Conservation (phyloP, 2,113 vertebrate genomes). For the Oreocharis arfaki region DNA sequence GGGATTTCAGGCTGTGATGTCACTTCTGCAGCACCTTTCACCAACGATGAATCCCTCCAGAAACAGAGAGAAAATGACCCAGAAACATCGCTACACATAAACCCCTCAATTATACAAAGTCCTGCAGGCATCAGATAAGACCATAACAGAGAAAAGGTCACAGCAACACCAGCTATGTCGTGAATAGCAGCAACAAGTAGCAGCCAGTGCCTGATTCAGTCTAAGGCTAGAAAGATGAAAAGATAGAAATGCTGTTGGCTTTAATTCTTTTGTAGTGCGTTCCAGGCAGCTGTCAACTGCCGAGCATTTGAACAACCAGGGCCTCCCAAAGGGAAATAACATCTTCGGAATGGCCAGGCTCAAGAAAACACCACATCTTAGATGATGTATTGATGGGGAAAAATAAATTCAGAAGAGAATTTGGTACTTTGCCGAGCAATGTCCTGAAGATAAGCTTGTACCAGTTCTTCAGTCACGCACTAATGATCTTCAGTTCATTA, state of each 20-base stretch:
- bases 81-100: slow-evolving; percentile 8
- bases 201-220: slow-evolving; percentile 58
- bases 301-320: slow-evolving; percentile 42
- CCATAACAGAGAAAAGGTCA: slow-evolving; percentile 58
- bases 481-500: slow-evolving; percentile 46
- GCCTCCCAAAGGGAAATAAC: slow-evolving; percentile 71
- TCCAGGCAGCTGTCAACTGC: slow-evolving; percentile 71
- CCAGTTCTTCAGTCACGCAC: slow-evolving; percentile 61
- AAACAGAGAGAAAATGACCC: slow-evolving; percentile 22
- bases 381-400: slow-evolving; percentile 60
- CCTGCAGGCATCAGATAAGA: slow-evolving; percentile 53
- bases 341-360: slow-evolving; percentile 60
- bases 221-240: slow-evolving; percentile 61
- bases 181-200: slow-evolving; percentile 70
- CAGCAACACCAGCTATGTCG: slow-evolving; percentile 58
- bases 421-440: slow-evolving; percentile 58
- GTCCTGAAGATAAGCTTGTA: slow-evolving; percentile 59
- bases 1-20: neutral
- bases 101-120: slow-evolving; percentile 21
- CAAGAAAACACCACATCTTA: slow-evolving; percentile 65
- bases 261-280: slow-evolving; percentile 46
- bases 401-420: slow-evolving; percentile 60
- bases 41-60: neutral
- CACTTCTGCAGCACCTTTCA: slow-evolving; percentile 5
- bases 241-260: slow-evolving; percentile 68